Evolutionary conservation across 2,888 invertebrate genomes (phyloP), one percentile per base, ranked within the genome.

Genomic region (Nudaria mundana): DNA sequence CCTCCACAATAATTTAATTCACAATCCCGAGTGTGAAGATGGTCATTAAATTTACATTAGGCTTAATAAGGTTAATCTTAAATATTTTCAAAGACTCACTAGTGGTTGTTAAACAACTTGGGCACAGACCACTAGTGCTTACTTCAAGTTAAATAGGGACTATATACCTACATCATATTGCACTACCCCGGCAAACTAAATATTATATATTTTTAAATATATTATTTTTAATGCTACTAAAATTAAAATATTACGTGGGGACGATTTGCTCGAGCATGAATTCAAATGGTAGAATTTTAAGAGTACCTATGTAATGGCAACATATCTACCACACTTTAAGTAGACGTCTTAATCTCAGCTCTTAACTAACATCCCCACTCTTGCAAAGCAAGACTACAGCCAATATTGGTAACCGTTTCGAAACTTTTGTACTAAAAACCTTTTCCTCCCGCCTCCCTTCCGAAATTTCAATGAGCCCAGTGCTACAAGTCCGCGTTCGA

Each of bases 151-250:
- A 61, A 20, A 20, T 20, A 2, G 40, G 49, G 44, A 52, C 81
- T 83, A 84, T 66, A 53, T n/a, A n/a, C n/a, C 86, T 86, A 86
- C 76, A 40, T 71, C 81, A n/a, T 84, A 87, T 87, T 87, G 87
- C 87, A 87, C 87, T 81, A 81, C 80, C 86, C 87, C 87, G 87
- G 87, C 87, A 74, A 74, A 73, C 79, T 71, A 66, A 68, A 74
- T 79, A 83, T 18, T 7, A 81, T 76, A 76, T 74, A 71, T 63
- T 63, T 55, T 71, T 63, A 62, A 5, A 63, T 69, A 75, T 76
- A 64, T 56, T 58, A 66, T 47, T 54, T 44, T 63, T 56, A 52
- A 75, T 58, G 66, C 76, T n/a, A n/a, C n/a, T 78, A 79, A 71
- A 70, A 70, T 63, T 67, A 70, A 63, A 57, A 48, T 2, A 5